phyloP scores from a whole-genome alignment of 1,140 invertebrate genomes.

The Polypedilum pembai region DNA sequence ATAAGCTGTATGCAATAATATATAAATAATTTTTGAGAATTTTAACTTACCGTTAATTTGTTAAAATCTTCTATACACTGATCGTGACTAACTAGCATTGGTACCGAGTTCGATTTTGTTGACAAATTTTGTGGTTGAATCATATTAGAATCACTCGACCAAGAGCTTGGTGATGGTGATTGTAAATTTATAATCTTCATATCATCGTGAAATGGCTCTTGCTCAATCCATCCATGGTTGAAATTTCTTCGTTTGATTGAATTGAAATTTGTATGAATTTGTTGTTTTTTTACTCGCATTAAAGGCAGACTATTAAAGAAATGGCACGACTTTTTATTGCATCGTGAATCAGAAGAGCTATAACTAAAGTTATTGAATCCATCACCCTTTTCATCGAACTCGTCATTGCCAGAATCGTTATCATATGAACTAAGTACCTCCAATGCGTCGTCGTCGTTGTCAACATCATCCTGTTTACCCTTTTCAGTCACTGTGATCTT shows the following conservation, averaged over 20 bases:
- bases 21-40: too few relatives aligned
- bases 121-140: conserved; percentile 39
- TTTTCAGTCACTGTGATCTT: too few relatives aligned
- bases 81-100: conserved; percentile 41
- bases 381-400: conserved; percentile 15
- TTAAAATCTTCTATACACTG: conserved; percentile 9
- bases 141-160: conserved; percentile 40
- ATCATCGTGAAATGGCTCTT: conserved; percentile 32
- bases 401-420: background rate
- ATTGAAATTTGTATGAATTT: background rate
- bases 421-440: conserved; percentile 2
- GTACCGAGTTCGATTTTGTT: conserved; percentile 43
- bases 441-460: background rate
- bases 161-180: conserved; percentile 39
- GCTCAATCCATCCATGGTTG: background rate
- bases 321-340: background rate
- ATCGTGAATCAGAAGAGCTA: background rate
- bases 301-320: background rate
- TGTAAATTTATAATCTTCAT: conserved; percentile 36
- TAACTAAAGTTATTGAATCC: conserved; percentile 23
- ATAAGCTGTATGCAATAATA: too few relatives aligned
- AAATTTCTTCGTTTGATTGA: background rate
- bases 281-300: background rate
- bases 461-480: background rate
- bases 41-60: conserved; percentile 18